Conservation (phyloP, 2,113 vertebrate genomes). For the Dipodomys spectabilis region DNA sequence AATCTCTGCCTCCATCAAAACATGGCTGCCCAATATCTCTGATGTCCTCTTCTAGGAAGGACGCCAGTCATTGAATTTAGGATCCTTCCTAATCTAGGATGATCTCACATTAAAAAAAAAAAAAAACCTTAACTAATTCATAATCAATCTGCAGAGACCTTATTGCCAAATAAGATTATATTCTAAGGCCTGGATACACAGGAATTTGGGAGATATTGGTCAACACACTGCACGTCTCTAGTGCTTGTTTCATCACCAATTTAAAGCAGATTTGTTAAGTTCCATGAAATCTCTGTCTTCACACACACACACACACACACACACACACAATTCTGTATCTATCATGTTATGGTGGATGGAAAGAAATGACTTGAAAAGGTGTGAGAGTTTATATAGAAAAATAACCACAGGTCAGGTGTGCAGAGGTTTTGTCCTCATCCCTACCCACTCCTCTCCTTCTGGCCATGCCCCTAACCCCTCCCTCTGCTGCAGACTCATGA, state of each 20-base stretch:
- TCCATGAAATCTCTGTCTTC: too few species aligned
- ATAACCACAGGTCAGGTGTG: neutral
- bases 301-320: too few species aligned
- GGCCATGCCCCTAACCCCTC: neutral
- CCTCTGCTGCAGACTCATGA: neutral
- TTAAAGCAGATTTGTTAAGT: neutral
- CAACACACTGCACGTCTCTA: neutral
- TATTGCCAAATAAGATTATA: neutral
- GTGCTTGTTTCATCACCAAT: neutral
- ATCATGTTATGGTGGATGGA: neutral
- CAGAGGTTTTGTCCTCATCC: fast-evolving
- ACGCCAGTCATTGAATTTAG: neutral
- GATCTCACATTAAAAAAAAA: neutral
- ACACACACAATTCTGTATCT: too few species aligned
- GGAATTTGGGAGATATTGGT: neutral
- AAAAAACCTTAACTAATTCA: neutral
- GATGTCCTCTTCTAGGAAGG: neutral
- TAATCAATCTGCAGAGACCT: neutral
- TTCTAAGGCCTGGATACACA: neutral
- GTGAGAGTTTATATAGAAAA: neutral
- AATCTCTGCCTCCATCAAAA: neutral
- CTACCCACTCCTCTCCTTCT: neutral
- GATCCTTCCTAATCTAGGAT: neutral
- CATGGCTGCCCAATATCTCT: neutral
- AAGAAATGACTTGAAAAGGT: neutral